Base-by-base conservation (phyloP, 2,113 vertebrate genomes). In the Scomber colias region DNA sequence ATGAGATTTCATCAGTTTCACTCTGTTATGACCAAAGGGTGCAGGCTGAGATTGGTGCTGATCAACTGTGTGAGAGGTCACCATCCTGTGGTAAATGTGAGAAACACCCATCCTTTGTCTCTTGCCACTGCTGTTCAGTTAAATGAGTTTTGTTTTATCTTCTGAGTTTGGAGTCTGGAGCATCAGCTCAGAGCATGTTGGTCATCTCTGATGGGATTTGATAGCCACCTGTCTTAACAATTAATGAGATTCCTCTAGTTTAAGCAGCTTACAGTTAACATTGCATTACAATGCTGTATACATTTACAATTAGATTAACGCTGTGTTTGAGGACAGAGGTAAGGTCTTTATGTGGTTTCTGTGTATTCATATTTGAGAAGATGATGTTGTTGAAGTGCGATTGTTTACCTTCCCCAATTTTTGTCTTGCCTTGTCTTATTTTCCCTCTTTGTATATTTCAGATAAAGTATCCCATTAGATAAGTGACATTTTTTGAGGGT, bases 201-300 rank as follows among this genome's bases (percentile, higher is more conserved):
- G 67, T 45, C 60, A 75, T 21, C 46, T 21, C 53, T 84, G 65
- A 85, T 77, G 30, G 51, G 75, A 82, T 86, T 75, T 72, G n/a
- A 55, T 65, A 2, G 16, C 61, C 24, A 27, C 24, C 60, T 48
- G 54, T 67, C 62, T 57, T 57, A 35, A 65, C 45, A 71, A 76
- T 75, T 61, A 73, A 84, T 83, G 59, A 50, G 24, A 79, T 79
- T 82, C 9, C 14, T 53, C 67, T 30, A 54, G 8, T 31, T 27
- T 57, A 76, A 72, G 53, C 15, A 57, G 54, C 6, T 83, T 84
- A 79, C 27, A 19, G n/a, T 71, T 50, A 64, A 78, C 78, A 62
- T 73, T 21, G n/a, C n/a, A n/a, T n/a, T n/a, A 3, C 3, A 24
- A 24, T 1, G 1, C 3, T 66, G 71, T 62, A 46, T 59, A 55